Evolutionary conservation across 2,888 invertebrate species (phyloP), one percentile per base, ranked within the genome.

Genomic region (Saturnia pavonia): DNA sequence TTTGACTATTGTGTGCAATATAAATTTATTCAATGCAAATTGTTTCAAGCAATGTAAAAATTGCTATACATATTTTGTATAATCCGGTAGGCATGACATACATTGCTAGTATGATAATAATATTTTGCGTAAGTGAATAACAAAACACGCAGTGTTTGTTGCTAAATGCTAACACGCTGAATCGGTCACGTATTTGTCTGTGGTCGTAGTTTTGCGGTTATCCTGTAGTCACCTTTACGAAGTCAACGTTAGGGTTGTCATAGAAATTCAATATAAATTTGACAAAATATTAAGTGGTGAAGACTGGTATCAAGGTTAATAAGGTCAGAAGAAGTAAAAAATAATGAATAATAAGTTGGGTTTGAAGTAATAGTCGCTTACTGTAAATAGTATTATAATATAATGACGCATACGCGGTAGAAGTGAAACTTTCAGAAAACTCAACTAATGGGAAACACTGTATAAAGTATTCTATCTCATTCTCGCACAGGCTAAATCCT

Each of bases 61-160:
- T 43, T 43, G 8, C 14, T 43, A 54, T 54, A 54, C 3, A 54
- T n/a, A 22, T 22, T 54, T 11, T 22, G 11, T 54, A n/a, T 22
- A 22, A 8, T 22, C 6, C n/a, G 9, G 48, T 19, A 7, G 16
- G 9, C 4, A 27, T 27, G 57, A 60, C 57, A 14, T 27, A 1
- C 40, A n/a, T 40, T 65, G 57, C n/a, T 40, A 19, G 3, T 40
- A 8, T 65, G 19, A 40, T n/a, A 40, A 34, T 63, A 16, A 63
- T 34, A 63, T 65, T 65, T 65, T 65, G 14, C 65, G 40, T 65
- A 40, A 40, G 9, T 40, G 22, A 40, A 40, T 65, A 65, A 65
- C 40, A 65, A 40, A n/a, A 65, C 40, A 65, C 65, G 65, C n/a
- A 40, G 19, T 65, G 40, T 65, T 65, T 65, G 16, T 65, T 19